A percentile compares a stretch with the other conserved stretches of the same genome.
Conservation (phyloP, 2,113 vertebrate species). For the Muscicapa adusta region DNA sequence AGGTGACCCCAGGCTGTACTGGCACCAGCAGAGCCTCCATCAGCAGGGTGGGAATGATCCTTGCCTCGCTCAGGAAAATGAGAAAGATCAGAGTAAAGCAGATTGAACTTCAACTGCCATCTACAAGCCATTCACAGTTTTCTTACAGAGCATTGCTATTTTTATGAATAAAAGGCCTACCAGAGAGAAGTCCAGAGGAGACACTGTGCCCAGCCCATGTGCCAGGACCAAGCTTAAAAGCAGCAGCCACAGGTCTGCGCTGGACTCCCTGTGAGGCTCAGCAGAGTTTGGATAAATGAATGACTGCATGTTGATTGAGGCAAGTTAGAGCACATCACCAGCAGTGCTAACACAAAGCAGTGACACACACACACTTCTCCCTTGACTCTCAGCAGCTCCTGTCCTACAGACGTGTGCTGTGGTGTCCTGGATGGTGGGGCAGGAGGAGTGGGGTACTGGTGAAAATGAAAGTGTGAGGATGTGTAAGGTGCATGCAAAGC, state of each 20-base stretch:
- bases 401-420: fast-evolving
- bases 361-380: fast-evolving
- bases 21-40: neutral
- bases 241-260: fast-evolving
- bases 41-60: neutral
- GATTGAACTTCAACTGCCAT: neutral
- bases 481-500: neutral
- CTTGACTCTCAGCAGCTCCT: neutral
- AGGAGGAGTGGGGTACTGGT: neutral
- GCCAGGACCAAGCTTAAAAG: neutral
- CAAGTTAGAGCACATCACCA: neutral
- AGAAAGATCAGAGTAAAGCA: neutral
- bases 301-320: neutral
- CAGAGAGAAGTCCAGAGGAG: fast-evolving
- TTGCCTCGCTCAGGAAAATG: neutral
- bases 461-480: neutral
- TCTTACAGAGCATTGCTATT: neutral
- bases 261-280: fast-evolving
- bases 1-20: neutral
- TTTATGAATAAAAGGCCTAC: neutral
- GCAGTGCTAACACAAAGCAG: neutral
- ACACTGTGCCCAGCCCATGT: fast-evolving
- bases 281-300: neutral
- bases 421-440: neutral
- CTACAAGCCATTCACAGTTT: neutral